These are phyloP conservation scores for Rhynchonycteris naso DNA, from an alignment of 2,797 vertebrate genomes.

Conservation along the genomic window DNA sequence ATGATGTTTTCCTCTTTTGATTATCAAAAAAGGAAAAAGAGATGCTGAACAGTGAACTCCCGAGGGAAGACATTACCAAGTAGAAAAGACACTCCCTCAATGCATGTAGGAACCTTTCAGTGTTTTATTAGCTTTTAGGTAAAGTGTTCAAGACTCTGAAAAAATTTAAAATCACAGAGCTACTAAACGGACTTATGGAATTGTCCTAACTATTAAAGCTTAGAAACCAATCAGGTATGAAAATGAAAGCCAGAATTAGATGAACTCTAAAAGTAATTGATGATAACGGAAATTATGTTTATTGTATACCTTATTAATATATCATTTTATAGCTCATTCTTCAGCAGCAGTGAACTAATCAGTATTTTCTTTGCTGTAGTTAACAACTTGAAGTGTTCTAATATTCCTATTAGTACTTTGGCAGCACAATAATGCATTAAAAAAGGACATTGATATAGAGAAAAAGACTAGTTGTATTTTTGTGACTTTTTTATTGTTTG, in stretches of 20 bases:
- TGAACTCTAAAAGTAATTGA: conserved; percentile 8
- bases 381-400: background rate
- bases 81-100: background rate
- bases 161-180: background rate
- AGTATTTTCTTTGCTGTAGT: background rate
- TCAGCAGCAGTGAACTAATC: background rate
- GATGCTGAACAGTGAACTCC: background rate
- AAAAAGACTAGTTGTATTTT: background rate
- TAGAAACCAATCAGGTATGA: background rate
- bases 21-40: background rate
- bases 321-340: background rate
- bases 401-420: background rate
- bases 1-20: background rate
- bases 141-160: background rate
- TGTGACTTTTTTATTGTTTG: background rate
- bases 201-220: background rate
- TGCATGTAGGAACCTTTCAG: background rate
- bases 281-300: background rate
- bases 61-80: background rate
- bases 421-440: background rate
- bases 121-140: background rate
- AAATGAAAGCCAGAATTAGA: conserved; percentile 14
- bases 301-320: background rate
- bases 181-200: background rate
- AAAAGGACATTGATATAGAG: background rate